phyloP scores from a whole-genome alignment of 2,797 vertebrate genomes.

The Eleutherodactylus coqui region DNA sequence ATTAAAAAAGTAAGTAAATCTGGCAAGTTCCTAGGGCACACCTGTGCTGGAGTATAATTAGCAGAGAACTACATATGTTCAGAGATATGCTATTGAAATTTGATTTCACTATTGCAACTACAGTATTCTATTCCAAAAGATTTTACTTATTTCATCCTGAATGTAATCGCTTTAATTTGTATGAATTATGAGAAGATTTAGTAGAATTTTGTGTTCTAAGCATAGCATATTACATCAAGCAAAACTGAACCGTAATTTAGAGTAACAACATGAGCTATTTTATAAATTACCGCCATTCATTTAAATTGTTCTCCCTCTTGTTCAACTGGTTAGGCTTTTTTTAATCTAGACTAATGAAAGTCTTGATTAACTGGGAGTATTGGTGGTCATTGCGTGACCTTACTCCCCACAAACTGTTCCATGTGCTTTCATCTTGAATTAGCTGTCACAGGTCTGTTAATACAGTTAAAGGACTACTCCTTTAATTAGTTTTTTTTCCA shows the following conservation, averaged over 20 bases:
- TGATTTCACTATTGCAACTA: slow-evolving; percentile 17
- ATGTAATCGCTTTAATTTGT: slow-evolving; percentile 33
- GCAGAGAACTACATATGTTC: slow-evolving; percentile 12
- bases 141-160: not conserved
- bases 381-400: not conserved
- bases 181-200: slow-evolving; percentile 10
- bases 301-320: not conserved
- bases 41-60: slow-evolving; percentile 17
- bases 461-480: no score
- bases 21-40: slow-evolving; percentile 12
- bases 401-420: not conserved
- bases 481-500: no score
- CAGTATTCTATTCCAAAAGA: not conserved
- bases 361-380: not conserved
- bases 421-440: not conserved
- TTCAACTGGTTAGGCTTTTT: not conserved
- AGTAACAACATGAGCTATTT: not conserved
- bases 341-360: not conserved
- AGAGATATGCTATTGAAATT: not conserved
- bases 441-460: not conserved
- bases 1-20: slow-evolving; percentile 22
- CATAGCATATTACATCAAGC: not conserved
- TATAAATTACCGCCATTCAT: not conserved
- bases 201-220: not conserved
- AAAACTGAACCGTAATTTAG: not conserved